phyloP scores from a whole-genome alignment of 2,113 vertebrate species.

The Gavia stellata region DNA sequence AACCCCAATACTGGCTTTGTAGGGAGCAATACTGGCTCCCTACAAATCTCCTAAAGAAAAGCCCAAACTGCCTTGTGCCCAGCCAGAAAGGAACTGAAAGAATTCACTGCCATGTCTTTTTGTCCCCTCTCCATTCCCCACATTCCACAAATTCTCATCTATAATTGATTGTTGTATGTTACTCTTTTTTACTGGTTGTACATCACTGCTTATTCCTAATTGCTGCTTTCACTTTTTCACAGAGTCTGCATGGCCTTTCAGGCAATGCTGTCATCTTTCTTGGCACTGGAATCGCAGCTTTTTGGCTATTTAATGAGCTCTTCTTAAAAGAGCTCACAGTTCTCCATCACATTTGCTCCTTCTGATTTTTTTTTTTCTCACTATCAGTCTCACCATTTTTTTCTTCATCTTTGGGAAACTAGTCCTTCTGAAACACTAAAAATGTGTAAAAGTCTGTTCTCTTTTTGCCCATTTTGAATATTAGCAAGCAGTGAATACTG shows the following conservation, averaged over 20 bases:
- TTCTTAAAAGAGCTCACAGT: background rate
- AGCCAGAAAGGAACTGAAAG: background rate
- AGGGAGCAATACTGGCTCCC: background rate
- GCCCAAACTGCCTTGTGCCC: background rate
- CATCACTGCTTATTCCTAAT: background rate
- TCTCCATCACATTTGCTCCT: background rate
- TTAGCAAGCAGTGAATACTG: background rate
- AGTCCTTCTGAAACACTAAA: background rate
- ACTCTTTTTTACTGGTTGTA: background rate
- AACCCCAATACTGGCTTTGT: background rate
- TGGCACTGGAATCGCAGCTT: background rate
- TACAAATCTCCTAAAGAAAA: background rate
- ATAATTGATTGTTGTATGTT: background rate
- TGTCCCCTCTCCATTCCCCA: background rate
- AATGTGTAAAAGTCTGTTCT: background rate
- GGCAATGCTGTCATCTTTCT: background rate
- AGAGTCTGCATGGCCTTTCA: background rate
- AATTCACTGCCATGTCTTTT: background rate
- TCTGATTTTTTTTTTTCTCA: background rate
- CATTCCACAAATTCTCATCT: background rate
- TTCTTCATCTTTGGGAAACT: background rate
- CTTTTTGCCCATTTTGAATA: background rate
- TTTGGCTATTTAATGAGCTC: constrained; percentile 2
- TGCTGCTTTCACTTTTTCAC: background rate
- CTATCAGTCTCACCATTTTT: background rate